Conservation (phyloP, 2,888 invertebrate genomes). For the Torymus tubicola region DNA sequence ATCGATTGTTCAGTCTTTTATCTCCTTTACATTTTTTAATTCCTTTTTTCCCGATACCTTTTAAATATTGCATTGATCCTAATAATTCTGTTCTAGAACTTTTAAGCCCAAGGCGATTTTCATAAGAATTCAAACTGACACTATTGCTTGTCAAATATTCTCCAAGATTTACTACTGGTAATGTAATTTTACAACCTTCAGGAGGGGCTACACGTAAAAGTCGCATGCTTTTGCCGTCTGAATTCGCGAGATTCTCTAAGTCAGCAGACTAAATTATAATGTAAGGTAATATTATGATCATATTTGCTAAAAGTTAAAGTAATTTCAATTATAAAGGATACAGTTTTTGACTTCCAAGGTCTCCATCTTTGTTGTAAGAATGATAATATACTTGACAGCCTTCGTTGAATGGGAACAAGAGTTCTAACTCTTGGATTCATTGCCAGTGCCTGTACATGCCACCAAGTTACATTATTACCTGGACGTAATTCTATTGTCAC, state of each 20-base stretch:
- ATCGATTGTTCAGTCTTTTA: conserved; percentile 68
- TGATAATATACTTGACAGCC: conserved; percentile 83
- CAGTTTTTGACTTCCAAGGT: conserved; percentile 78
- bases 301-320: conserved; percentile 13
- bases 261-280: conserved; percentile 55
- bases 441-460: conserved; percentile 89
- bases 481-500: conserved; percentile 87
- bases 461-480: conserved; percentile 87
- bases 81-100: conserved; percentile 77
- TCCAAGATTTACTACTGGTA: conserved; percentile 85
- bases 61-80: conserved; percentile 73
- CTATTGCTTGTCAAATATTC: conserved; percentile 88
- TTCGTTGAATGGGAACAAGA: conserved; percentile 85
- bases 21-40: conserved; percentile 74
- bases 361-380: conserved; percentile 89
- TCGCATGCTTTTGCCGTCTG: conserved; percentile 66
- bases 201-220: conserved; percentile 78
- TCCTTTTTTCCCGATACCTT: conserved; percentile 73
- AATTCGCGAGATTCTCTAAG: conserved; percentile 61
- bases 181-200: conserved; percentile 81
- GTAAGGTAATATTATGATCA: conserved; percentile 23
- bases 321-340: conserved; percentile 78
- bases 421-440: conserved; percentile 93
- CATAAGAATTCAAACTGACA: conserved; percentile 87
- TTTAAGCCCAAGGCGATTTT: conserved; percentile 83